phyloP scores from a whole-genome alignment of 1,140 invertebrate species.

The Linepithema humile region DNA sequence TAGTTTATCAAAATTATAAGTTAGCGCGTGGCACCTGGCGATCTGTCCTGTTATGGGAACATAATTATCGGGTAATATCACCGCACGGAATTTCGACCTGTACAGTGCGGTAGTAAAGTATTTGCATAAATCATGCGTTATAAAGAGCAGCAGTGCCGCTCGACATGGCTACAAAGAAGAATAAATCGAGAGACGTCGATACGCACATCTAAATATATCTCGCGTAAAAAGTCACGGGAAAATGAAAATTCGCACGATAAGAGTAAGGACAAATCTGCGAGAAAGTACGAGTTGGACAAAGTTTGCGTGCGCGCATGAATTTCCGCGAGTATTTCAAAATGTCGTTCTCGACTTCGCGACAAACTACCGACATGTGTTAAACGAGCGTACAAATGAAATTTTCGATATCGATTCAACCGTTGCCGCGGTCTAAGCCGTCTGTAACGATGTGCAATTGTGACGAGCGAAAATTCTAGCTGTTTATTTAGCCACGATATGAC shows the following conservation, averaged over 20 bases:
- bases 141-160: background rate
- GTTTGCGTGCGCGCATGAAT: background rate
- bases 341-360: background rate
- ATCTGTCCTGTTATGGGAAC: background rate
- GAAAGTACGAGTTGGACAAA: conserved; percentile 9
- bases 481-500: background rate
- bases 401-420: background rate
- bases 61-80: conserved; percentile 55
- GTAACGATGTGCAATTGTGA: background rate
- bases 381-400: background rate
- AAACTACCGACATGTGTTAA: background rate
- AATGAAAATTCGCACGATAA: conserved; percentile 3
- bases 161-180: background rate
- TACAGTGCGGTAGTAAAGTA: background rate
- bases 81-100: conserved; percentile 31
- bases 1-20: conserved; percentile 9
- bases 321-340: conserved; percentile 1
- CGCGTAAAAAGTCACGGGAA: background rate
- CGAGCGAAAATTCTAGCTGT: background rate
- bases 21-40: background rate
- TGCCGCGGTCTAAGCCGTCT: background rate
- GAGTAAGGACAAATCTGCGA: background rate
- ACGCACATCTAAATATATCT: conserved; percentile 25
- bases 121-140: conserved; percentile 25
- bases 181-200: background rate